Evolutionary conservation across 1,140 invertebrate species (phyloP), one percentile per base, ranked within the genome.

Genomic region (Drosophila cardini): DNA sequence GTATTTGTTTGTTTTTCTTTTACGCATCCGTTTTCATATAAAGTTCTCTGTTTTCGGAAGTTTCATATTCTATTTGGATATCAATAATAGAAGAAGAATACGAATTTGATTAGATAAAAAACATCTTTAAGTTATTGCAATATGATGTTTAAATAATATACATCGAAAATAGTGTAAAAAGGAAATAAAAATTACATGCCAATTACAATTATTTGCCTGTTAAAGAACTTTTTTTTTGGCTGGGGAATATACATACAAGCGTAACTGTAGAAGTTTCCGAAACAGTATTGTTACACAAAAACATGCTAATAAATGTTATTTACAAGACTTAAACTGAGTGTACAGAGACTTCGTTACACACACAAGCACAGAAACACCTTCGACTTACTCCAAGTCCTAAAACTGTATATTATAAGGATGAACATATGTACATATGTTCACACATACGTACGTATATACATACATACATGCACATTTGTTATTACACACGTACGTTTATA

Each of bases 401-500:
- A 11, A 15, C 2, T 32, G 32, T 53, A 5, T 13, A 61, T 16
- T 21, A 50, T 18, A 9, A 57, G 46, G 38, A 32, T 30, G 32
- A 15, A 40, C 11, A 18, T 26, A 38, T 26, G 32, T 8, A 40
- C 32, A 42, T 42, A 42, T 32, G 15, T 45, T 9, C 30, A 13
- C 21, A 56, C 4, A 10, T 34, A 45, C 15, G n/a, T n/a, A 45
- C 10, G 9, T 30, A 30, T 30, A 10, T 50, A 26, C 21, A 30
- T 15, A 26, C 45, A 42, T n/a, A 34, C 21, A 16, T 40, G 26
- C 52, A 61, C 11, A 10, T 45, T 26, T 26, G 15, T 13, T 13
- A 30, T 16, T 61, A 48, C 26, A 16, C 15, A 57, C 30, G 40
- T 15, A 43, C 38, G 38, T 30, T n/a, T 32, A 57, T 38, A 42